Conservation (phyloP, 2,888 invertebrate species). For the Ganaspis brasiliensis region DNA sequence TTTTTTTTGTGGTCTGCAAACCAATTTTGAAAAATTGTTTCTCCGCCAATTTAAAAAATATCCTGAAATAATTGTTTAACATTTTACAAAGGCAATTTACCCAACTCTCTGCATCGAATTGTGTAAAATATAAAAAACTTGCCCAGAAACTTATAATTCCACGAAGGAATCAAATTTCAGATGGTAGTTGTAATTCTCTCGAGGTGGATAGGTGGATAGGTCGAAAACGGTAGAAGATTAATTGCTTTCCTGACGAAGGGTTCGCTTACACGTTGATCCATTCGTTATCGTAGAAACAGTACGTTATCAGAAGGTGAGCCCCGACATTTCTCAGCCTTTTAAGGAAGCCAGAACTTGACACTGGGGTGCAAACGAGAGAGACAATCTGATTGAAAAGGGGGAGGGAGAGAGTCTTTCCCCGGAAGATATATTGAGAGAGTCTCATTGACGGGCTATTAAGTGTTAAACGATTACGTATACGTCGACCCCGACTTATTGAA, state of each 20-base stretch:
- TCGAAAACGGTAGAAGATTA: conserved; percentile 16
- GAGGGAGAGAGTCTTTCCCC: neutral
- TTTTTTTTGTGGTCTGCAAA: no score
- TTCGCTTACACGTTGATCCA: conserved; percentile 29
- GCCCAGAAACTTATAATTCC: no score
- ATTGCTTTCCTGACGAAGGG: neutral
- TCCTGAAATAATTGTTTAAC: no score
- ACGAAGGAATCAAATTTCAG: no score
- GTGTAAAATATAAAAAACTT: no score
- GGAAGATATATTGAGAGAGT: neutral
- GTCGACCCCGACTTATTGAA: conserved; percentile 10
- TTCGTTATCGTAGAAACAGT: conserved; percentile 44
- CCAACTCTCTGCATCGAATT: no score
- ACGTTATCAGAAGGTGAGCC: conserved; percentile 27
- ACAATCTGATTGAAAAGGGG: neutral
- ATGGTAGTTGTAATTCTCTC: no score
- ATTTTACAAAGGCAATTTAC: no score
- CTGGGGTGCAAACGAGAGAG: neutral
- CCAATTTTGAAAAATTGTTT: no score
- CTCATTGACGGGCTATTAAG: conserved; percentile 15
- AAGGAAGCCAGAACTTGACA: neutral
- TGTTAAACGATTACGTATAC: conserved; percentile 16
- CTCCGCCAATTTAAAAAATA: no score
- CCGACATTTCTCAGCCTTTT: neutral
- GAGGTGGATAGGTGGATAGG: no score